These are phyloP conservation scores for Hydrozoanthus tunicans DNA, from an alignment of 64 coral and sea anemone genomes.

Conservation along the genomic window DNA sequence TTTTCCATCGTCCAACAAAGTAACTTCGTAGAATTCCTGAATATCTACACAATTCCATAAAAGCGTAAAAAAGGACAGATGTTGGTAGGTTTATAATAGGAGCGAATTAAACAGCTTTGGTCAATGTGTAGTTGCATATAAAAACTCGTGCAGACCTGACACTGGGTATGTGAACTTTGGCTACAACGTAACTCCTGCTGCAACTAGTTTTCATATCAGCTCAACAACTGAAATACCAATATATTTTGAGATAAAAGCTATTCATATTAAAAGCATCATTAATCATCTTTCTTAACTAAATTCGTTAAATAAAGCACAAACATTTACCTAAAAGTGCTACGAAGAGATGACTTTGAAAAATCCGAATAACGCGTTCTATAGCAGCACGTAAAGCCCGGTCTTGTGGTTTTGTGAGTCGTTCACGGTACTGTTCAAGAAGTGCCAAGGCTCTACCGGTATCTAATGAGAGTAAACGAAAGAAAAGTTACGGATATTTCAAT, in stretches of 20 bases:
- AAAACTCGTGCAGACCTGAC: not conserved
- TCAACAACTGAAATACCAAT: not conserved
- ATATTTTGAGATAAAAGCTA: not conserved
- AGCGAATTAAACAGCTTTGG: not conserved
- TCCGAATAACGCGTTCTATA: constrained; percentile 98
- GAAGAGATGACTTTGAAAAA: constrained; percentile 98
- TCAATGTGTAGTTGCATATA: not conserved
- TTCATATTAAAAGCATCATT: not conserved
- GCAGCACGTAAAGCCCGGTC: constrained; percentile 87
- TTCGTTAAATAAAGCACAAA: constrained; percentile 1
- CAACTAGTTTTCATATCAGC: not conserved
- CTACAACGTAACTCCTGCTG: not conserved
- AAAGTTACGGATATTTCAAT: not conserved
- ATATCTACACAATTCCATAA: constrained; percentile 18
- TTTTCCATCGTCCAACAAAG: constrained; percentile 47
- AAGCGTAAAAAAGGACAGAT: constrained; percentile 17
- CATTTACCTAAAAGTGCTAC: constrained; percentile 89
- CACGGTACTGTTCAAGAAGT: constrained; percentile 89
- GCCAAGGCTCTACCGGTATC: constrained; percentile 86
- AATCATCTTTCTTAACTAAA: not conserved
- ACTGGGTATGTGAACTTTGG: not conserved
- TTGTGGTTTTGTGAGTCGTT: constrained; percentile 93
- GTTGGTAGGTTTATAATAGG: not conserved
- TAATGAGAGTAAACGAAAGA: constrained; percentile 7
- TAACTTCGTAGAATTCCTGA: constrained; percentile 56